phyloP scores from a whole-genome alignment of 2,113 vertebrate species.

The Eubucco bourcierii region DNA sequence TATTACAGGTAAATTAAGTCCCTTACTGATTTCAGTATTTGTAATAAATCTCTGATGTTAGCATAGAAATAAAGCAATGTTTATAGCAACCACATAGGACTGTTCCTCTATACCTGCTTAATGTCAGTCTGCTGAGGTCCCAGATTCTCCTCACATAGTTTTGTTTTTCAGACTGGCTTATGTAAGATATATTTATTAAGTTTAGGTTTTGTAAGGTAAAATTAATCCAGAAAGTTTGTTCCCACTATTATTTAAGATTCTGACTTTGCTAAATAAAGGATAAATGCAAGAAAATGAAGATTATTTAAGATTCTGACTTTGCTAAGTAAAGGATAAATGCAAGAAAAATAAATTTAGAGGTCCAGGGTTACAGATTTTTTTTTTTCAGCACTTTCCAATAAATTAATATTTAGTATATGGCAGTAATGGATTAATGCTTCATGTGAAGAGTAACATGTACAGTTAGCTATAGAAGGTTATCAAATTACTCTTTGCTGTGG shows the following conservation, averaged over 20 bases:
- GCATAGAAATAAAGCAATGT: not conserved
- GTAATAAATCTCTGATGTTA: not conserved
- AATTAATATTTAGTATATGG: not conserved
- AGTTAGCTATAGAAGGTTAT: conserved; percentile 18
- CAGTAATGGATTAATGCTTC: not conserved
- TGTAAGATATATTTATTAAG: not conserved
- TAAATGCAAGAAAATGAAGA: not conserved
- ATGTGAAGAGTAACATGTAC: not conserved
- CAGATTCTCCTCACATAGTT: not conserved
- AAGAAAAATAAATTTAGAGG: not conserved
- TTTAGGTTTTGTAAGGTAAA: not conserved
- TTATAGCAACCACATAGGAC: not conserved
- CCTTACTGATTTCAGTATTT: conserved; percentile 9
- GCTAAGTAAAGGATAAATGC: not conserved
- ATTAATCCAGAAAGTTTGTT: not conserved
- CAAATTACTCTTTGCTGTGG: conserved; percentile 37
- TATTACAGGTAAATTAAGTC: not conserved
- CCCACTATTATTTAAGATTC: not conserved
- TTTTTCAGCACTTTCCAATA: conserved; percentile 16
- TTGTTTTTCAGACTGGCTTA: not conserved
- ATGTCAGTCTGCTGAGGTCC: not conserved
- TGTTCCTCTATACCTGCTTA: not conserved
- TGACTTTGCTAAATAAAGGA: not conserved
- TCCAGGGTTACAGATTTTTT: not conserved
- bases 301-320: not conserved